Evolutionary conservation across 1,140 invertebrate species (phyloP).

Genomic region (Aphaenogaster rudis): DNA sequence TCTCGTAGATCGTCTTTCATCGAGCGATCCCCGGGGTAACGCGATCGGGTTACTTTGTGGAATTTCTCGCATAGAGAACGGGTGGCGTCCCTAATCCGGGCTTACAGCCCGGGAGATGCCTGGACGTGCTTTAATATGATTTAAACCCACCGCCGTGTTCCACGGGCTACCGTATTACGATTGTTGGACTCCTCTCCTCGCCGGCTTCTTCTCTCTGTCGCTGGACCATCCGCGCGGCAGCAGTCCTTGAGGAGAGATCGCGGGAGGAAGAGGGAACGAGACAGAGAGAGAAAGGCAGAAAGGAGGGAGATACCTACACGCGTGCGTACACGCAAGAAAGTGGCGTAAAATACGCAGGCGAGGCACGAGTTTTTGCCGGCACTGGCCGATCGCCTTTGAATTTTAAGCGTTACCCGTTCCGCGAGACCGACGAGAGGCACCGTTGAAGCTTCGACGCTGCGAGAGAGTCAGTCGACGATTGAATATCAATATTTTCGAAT

Average conservation of each 20-base stretch:
- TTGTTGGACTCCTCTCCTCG: constrained; percentile 41
- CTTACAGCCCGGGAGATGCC: constrained; percentile 66
- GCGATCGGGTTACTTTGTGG: constrained; percentile 68
- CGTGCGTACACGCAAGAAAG: constrained; percentile 75
- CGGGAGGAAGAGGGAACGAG: constrained; percentile 1
- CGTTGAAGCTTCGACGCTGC: not conserved
- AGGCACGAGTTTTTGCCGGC: constrained; percentile 69
- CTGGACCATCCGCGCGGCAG: constrained; percentile 38
- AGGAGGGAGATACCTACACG: constrained; percentile 61
- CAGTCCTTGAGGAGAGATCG: constrained; percentile 70
- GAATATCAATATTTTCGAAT: not conserved
- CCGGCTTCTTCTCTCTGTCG: constrained; percentile 21
- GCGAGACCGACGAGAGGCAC: not conserved
- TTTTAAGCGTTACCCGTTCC: constrained; percentile 61
- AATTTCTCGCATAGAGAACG: constrained; percentile 67
- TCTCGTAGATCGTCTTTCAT: not conserved
- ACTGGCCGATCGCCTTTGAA: constrained; percentile 65
- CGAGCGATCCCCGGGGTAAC: not conserved
- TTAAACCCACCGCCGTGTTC: constrained; percentile 74
- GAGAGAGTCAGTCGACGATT: not conserved
- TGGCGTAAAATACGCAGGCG: constrained; percentile 76
- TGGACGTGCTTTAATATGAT: constrained; percentile 77
- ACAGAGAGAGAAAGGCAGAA: constrained; percentile 28
- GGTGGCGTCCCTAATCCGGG: constrained; percentile 70
- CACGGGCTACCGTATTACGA: constrained; percentile 75